Evolutionary conservation across 2,113 vertebrate species (phyloP).

Genomic region (Grantiella picta): DNA sequence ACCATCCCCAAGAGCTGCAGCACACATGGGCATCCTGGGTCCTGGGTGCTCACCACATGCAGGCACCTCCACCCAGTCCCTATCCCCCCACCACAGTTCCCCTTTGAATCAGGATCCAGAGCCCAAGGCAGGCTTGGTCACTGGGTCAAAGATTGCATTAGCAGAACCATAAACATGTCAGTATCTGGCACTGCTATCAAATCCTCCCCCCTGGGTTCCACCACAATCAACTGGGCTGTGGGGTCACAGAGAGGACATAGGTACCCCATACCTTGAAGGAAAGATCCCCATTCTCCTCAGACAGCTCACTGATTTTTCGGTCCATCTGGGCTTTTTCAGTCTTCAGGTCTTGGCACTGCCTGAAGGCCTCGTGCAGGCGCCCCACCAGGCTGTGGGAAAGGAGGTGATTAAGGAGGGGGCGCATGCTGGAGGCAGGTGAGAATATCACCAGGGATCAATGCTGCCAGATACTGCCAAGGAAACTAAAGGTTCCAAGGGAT

Average conservation of each 20-base stretch:
- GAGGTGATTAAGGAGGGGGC: neutral
- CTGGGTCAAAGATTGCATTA: neutral
- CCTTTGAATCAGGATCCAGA: neutral
- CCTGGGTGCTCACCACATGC: neutral
- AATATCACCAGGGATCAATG: fast-evolving
- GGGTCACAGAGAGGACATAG: fast-evolving
- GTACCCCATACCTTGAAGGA: constrained; percentile 77
- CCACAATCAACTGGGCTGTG: neutral
- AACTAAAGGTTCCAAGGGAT: neutral
- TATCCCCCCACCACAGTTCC: neutral
- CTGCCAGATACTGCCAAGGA: neutral
- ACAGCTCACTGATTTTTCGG: constrained; percentile 82
- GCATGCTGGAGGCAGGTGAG: neutral
- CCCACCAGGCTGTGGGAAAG: constrained; percentile 71
- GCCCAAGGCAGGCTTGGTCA: neutral
- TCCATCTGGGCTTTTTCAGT: constrained; percentile 83
- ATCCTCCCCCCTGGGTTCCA: fast-evolving
- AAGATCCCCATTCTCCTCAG: constrained; percentile 86
- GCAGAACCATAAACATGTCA: neutral
- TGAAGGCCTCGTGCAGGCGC: constrained; percentile 81
- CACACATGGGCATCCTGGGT: neutral
- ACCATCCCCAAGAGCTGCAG: neutral
- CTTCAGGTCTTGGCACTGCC: constrained; percentile 85
- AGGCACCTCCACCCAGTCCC: too few relatives aligned
- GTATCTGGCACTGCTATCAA: fast-evolving